Conservation (phyloP, 2,113 vertebrate species). For the Pygoscelis adeliae region DNA sequence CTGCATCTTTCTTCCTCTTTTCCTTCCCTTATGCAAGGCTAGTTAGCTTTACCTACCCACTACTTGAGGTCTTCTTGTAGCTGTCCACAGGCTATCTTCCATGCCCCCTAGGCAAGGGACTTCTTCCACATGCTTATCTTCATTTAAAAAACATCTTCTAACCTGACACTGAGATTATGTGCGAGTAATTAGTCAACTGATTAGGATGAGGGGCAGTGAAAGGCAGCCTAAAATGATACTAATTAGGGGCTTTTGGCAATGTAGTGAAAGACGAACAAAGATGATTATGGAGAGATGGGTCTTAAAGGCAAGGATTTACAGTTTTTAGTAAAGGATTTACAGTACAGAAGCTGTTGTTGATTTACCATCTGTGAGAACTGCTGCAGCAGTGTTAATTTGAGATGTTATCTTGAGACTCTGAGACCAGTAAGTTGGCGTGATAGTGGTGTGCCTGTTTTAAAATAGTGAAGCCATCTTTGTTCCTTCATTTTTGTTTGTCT, state of each 20-base stretch:
- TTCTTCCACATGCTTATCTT: neutral
- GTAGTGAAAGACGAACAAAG: slow-evolving; percentile 29
- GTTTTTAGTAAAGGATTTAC: slow-evolving; percentile 47
- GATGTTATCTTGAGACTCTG: neutral
- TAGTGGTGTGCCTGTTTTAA: neutral
- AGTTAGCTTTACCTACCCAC: neutral
- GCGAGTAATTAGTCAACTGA: slow-evolving; percentile 42
- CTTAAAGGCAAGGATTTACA: slow-evolving; percentile 40
- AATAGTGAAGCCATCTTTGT: neutral
- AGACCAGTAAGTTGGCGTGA: accelerated
- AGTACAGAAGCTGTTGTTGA: slow-evolving; percentile 11
- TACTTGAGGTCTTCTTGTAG: neutral
- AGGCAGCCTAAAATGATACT: slow-evolving; percentile 41
- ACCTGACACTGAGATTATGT: neutral
- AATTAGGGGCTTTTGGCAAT: slow-evolving; percentile 55
- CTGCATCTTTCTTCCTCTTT: neutral
- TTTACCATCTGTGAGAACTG: slow-evolving; percentile 35
- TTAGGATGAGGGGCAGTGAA: slow-evolving; percentile 36
- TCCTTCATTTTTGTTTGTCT: neutral
- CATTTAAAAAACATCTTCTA: neutral
- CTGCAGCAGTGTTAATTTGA: neutral
- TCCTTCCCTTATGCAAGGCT: neutral
- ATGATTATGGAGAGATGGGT: slow-evolving; percentile 35
- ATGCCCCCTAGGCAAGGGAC: neutral
- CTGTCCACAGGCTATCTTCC: neutral